These are phyloP conservation scores for Esox niger DNA, from an alignment of 2,113 vertebrate genomes.

Conservation along the genomic window DNA sequence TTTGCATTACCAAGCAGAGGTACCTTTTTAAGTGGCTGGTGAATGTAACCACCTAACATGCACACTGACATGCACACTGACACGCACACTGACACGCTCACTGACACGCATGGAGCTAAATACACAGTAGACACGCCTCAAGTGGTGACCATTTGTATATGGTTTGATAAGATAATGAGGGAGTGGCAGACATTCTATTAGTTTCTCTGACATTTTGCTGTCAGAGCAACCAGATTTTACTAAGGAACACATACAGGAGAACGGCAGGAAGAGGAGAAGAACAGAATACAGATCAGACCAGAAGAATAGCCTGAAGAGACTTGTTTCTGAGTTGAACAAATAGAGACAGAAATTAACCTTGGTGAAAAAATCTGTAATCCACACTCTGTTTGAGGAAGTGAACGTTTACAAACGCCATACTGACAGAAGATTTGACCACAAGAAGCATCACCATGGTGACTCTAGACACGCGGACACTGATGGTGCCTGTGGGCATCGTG, in stretches of 20 bases:
- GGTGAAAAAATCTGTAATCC: background rate
- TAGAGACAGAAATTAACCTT: background rate
- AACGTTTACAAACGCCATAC: background rate
- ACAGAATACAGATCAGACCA: background rate
- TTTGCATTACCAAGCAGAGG: too few relatives aligned
- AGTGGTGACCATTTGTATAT: constrained; percentile 3
- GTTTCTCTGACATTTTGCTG: too few relatives aligned
- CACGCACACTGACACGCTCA: background rate
- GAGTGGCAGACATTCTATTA: background rate
- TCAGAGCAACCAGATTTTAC: background rate
- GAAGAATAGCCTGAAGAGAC: background rate
- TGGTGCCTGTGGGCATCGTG: constrained; percentile 70
- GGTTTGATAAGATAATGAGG: background rate
- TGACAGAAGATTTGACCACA: background rate
- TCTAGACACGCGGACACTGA: constrained; percentile 55
- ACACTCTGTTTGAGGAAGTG: background rate
- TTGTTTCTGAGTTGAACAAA: background rate
- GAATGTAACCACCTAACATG: too few relatives aligned
- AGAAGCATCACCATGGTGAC: constrained; percentile 24
- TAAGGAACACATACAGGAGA: background rate
- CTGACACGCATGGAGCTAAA: background rate
- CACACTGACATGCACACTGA: background rate
- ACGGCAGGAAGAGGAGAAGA: background rate
- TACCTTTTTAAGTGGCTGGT: too few relatives aligned
- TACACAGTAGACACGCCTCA: background rate